phyloP scores from a whole-genome alignment of 2,113 vertebrate genomes.

The Poeciliopsis retropinna region DNA sequence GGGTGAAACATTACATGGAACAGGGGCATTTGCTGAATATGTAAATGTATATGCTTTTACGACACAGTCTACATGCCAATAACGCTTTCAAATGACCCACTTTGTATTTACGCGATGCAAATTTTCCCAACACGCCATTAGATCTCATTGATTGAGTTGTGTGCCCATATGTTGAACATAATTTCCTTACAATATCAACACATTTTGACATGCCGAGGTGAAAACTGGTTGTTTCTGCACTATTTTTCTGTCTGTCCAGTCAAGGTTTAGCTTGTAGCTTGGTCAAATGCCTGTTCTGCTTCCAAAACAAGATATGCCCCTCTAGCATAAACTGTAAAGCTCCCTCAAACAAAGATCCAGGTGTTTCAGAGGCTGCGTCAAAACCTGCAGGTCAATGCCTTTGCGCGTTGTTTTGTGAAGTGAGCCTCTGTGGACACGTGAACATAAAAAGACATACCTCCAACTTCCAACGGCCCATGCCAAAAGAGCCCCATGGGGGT shows the following conservation, averaged over 20 bases:
- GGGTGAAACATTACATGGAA: constrained; percentile 68
- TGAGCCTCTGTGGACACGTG: constrained; percentile 71
- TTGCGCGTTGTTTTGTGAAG: constrained; percentile 60
- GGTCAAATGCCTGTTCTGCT: constrained; percentile 5
- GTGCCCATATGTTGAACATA: constrained; percentile 65
- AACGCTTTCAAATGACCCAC: constrained; percentile 78
- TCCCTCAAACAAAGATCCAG: constrained; percentile 62
- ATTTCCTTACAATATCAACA: constrained; percentile 66
- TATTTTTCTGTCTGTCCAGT: not conserved
- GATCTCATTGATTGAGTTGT: constrained; percentile 65
- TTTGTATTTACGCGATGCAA: constrained; percentile 79
- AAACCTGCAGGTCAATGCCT: constrained; percentile 75
- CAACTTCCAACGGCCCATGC: constrained; percentile 50
- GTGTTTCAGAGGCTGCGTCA: constrained; percentile 67
- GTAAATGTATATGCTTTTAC: constrained; percentile 74
- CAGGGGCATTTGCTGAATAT: constrained; percentile 71
- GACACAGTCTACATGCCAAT: constrained; percentile 65
- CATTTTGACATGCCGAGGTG: constrained; percentile 34
- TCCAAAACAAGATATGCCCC: constrained; percentile 12
- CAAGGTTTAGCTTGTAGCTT: constrained; percentile 16
- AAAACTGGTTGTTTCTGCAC: not conserved
- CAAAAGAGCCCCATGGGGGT: constrained; percentile 50
- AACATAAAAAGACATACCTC: constrained; percentile 70
- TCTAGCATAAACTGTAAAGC: constrained; percentile 23
- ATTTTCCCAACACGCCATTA: constrained; percentile 68